phyloP scores from a whole-genome alignment of 2,797 vertebrate species.

The Megalops cyprinoides region DNA sequence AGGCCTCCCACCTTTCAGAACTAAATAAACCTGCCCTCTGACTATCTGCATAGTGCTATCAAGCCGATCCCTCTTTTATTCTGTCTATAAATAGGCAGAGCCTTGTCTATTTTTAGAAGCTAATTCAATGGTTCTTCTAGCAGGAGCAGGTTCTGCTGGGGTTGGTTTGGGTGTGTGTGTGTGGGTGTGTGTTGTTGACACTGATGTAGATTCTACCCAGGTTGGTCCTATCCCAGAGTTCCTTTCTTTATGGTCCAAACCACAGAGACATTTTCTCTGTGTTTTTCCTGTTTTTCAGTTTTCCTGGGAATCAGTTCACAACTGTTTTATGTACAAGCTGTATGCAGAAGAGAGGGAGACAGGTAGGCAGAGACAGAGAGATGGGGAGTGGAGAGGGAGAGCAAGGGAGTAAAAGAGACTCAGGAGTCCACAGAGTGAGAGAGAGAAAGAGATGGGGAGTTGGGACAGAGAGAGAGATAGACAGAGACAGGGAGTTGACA shows the following conservation, averaged over 20 bases:
- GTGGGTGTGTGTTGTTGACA: too few relatives aligned
- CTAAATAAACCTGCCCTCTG: not conserved
- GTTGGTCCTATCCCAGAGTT: not conserved
- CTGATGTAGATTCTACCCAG: not conserved
- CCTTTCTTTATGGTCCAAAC: not conserved
- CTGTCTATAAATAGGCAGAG: not conserved
- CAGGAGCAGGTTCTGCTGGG: too few relatives aligned
- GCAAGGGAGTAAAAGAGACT: not conserved
- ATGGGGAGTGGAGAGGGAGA: not conserved
- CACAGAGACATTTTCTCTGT: not conserved
- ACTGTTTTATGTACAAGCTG: too few relatives aligned
- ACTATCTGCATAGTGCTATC: too few relatives aligned
- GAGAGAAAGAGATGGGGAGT: not conserved
- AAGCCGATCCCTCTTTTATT: not conserved
- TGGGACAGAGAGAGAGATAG: not conserved
- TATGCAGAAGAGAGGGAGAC: not conserved
- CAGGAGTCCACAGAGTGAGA: not conserved
- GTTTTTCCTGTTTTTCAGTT: too few relatives aligned
- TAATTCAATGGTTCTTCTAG: not conserved
- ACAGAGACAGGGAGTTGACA: not conserved
- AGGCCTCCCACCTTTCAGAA: not conserved
- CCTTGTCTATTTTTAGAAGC: too few relatives aligned
- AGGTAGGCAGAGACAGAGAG: not conserved
- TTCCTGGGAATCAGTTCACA: not conserved
- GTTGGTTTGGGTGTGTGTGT: too few relatives aligned